Evolutionary conservation across 2,113 vertebrate genomes (phyloP).

Genomic region (zebrafish (Danio rerio)): GRCz12tu NC_133183.1:18152501-18153000

Average conservation of each 20-base stretch:
- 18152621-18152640: constrained; percentile 82
- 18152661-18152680: constrained; percentile 68
- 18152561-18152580: constrained; percentile 79
- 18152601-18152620: constrained; percentile 78
- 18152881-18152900: constrained; percentile 69
- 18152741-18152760: constrained; percentile 69
- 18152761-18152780: constrained; percentile 78
- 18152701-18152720: constrained; percentile 66
- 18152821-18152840: constrained; percentile 69
- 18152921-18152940: constrained; percentile 43
- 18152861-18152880: constrained; percentile 73
- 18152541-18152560: constrained; percentile 78
- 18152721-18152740: constrained; percentile 61
- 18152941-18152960: constrained; percentile 45
- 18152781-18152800: constrained; percentile 73
- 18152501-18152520: constrained; percentile 70
- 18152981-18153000: not conserved
- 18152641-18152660: constrained; percentile 81
- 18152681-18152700: constrained; percentile 41
- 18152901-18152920: constrained; percentile 57
- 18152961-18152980: not conserved
- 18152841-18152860: constrained; percentile 69
- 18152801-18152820: constrained; percentile 63
- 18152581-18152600: constrained; percentile 70
- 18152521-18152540: constrained; percentile 73